A percentile compares a stretch with the other conserved stretches of the same genome.
Evolutionary conservation across 35 echinoderm and acorn worm genomes (phyloP).

Genomic region (Apostichopus japonicus): DNA sequence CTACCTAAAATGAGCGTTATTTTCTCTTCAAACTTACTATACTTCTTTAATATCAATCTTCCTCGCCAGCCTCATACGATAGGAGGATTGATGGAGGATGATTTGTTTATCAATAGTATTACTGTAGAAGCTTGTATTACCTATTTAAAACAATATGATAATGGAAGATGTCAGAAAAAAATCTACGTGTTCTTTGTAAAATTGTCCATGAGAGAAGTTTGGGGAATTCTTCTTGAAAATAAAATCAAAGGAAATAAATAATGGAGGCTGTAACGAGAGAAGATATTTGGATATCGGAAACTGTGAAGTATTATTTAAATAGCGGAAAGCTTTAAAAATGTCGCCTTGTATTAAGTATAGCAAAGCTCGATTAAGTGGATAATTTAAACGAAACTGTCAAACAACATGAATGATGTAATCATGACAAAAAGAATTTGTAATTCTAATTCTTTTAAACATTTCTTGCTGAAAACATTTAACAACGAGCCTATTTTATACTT

Average conservation of each 20-base stretch:
- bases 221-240: neutral
- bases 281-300: neutral
- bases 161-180: neutral
- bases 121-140: neutral
- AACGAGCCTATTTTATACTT: too few species aligned
- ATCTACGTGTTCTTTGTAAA: neutral
- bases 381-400: too few species aligned
- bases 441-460: too few species aligned
- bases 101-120: neutral
- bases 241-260: neutral
- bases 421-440: too few species aligned
- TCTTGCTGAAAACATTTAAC: too few species aligned
- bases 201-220: neutral
- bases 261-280: neutral
- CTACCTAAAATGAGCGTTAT: too few species aligned
- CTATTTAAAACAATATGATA: neutral
- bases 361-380: too few species aligned
- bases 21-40: neutral
- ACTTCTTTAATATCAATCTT: neutral
- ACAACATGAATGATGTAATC: too few species aligned
- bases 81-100: neutral
- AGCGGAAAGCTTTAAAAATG: neutral
- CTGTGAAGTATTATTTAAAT: neutral
- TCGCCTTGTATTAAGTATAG: neutral
- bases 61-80: neutral